These are phyloP conservation scores for Enteromius thamalakanensis DNA, from an alignment of 2,797 vertebrate species.

Conservation along the genomic window DNA sequence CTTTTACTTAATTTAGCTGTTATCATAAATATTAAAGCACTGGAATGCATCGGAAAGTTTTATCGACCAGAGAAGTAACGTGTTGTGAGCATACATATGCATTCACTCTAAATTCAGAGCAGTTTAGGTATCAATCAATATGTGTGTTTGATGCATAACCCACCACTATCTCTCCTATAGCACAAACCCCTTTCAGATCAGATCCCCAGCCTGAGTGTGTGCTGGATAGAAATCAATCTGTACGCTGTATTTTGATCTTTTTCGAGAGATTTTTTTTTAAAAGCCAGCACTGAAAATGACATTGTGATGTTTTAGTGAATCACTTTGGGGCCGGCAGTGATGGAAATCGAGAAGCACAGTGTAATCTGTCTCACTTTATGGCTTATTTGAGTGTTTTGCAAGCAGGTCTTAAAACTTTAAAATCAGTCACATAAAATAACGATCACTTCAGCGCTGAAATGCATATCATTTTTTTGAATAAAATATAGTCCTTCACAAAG, in stretches of 20 bases:
- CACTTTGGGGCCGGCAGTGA: constrained; percentile 14
- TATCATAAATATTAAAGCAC: constrained; percentile 77
- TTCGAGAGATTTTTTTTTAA: background rate
- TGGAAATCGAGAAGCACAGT: constrained; percentile 38
- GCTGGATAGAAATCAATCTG: constrained; percentile 34
- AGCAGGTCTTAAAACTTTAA: constrained; percentile 52
- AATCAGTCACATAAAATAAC: constrained; percentile 54
- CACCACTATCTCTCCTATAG: constrained; percentile 48
- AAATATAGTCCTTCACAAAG: constrained; percentile 52
- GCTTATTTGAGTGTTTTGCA: constrained; percentile 53
- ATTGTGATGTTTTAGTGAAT: constrained; percentile 50
- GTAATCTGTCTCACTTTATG: constrained; percentile 50
- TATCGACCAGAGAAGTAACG: constrained; percentile 60
- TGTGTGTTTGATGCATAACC: constrained; percentile 54
- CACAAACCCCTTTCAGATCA: constrained; percentile 48
- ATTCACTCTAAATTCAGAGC: constrained; percentile 62
- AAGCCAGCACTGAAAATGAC: constrained; percentile 40
- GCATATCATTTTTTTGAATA: constrained; percentile 38
- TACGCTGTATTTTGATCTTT: constrained; percentile 42
- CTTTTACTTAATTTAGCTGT: constrained; percentile 84
- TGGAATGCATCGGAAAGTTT: constrained; percentile 64
- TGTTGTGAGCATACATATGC: constrained; percentile 64
- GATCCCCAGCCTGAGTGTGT: constrained; percentile 33
- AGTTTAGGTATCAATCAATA: constrained; percentile 62
- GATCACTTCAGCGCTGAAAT: constrained; percentile 36